These are phyloP conservation scores for Sinocyclocheilus anophthalmus DNA, from an alignment of 2,113 vertebrate species.

Conservation along the genomic window DNA sequence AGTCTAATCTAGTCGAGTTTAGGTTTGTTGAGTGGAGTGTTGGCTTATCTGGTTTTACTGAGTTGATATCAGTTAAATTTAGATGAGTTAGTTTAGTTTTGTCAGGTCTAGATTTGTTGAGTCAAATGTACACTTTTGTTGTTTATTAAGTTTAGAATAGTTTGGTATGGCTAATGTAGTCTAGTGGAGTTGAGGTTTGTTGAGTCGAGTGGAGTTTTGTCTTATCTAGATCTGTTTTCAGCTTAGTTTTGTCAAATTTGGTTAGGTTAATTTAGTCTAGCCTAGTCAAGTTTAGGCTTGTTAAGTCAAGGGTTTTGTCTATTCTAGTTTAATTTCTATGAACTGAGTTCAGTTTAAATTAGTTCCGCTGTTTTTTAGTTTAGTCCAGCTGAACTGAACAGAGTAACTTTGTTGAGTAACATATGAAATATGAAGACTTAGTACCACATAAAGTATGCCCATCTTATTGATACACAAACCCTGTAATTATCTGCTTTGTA, in stretches of 20 bases:
- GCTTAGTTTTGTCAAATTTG: too few relatives aligned
- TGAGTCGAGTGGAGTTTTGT: not conserved
- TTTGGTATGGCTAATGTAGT: not conserved
- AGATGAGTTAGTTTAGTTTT: too few relatives aligned
- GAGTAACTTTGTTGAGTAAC: not conserved
- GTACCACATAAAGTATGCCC: not conserved
- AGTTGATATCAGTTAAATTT: too few relatives aligned
- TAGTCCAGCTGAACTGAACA: not conserved
- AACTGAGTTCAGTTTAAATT: not conserved
- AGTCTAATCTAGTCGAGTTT: too few relatives aligned
- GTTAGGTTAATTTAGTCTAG: not conserved
- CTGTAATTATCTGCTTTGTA: not conserved
- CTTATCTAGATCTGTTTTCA: not conserved
- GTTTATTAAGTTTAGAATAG: not conserved
- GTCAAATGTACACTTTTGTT: not conserved
- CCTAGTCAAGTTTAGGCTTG: not conserved
- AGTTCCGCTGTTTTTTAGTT: not conserved
- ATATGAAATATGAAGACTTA: not conserved
- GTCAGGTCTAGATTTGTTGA: too few relatives aligned
- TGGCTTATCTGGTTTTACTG: too few relatives aligned
- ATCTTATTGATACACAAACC: not conserved
- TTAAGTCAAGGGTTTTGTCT: not conserved
- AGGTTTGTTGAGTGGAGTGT: too few relatives aligned
- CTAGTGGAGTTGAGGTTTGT: not conserved
- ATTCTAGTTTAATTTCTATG: too few relatives aligned